phyloP scores from a whole-genome alignment of 53 echinoderm and acorn worm species.

The Crossaster papposus region DNA sequence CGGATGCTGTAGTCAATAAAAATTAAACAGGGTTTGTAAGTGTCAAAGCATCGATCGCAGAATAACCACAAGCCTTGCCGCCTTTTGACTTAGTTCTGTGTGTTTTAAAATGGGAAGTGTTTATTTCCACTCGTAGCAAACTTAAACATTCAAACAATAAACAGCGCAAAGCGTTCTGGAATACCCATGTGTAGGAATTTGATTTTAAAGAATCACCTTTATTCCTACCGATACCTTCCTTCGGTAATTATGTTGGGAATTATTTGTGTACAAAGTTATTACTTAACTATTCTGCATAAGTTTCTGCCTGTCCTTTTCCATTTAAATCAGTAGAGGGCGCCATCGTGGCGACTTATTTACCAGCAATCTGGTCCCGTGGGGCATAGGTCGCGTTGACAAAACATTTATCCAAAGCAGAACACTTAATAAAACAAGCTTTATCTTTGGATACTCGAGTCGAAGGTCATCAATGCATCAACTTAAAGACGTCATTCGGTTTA shows the following conservation, averaged over 20 bases:
- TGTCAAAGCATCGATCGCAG: too few species aligned
- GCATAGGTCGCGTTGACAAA: neutral
- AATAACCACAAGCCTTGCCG: too few species aligned
- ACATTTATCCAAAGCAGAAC: neutral
- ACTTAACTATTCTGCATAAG: neutral
- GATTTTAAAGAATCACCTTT: too few species aligned
- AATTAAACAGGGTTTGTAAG: neutral
- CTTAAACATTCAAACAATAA: too few species aligned
- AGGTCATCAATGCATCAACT: neutral
- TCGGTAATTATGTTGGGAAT: too few species aligned
- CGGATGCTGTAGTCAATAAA: neutral
- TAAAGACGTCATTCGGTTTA: conserved; percentile 4
- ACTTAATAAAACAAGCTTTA: neutral
- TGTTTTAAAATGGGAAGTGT: too few species aligned
- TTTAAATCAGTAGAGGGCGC: neutral
- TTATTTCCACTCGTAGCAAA: too few species aligned
- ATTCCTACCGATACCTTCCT: too few species aligned
- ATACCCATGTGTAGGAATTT: too few species aligned
- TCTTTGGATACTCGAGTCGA: neutral
- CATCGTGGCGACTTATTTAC: neutral
- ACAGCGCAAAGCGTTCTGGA: too few species aligned
- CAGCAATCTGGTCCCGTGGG: neutral
- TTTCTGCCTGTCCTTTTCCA: neutral
- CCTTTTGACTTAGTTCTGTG: too few species aligned
- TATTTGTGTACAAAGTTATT: too few species aligned